Conservation (phyloP, 2,797 vertebrate genomes). For the Notolepis coatsorum region DNA sequence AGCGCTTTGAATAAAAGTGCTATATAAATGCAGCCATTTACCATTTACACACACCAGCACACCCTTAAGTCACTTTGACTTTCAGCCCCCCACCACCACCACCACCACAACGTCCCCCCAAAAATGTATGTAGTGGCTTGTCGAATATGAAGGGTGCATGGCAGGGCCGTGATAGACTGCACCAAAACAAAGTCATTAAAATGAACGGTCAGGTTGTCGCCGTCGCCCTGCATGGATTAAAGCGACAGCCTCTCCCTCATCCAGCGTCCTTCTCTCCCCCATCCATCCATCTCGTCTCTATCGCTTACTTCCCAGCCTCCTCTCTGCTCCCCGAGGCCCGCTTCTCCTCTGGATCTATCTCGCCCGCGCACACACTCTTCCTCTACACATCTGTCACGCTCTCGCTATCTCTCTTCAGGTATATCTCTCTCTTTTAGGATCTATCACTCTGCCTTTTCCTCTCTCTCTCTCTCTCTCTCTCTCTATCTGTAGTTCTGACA, state of each 20-base stretch:
- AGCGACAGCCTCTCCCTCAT: constrained; percentile 48
- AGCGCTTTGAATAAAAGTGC: too few relatives aligned
- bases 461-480: constrained; percentile 10
- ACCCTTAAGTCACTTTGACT: not conserved
- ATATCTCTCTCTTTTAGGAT: too few relatives aligned
- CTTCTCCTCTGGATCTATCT: not conserved
- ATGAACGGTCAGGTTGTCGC: constrained; percentile 64
- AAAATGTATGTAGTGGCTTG: constrained; percentile 42
- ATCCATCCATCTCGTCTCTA: not conserved
- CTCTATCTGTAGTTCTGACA: constrained; percentile 47
- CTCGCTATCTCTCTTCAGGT: constrained; percentile 15
- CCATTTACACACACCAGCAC: too few relatives aligned
- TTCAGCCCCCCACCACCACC: not conserved
- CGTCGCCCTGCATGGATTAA: constrained; percentile 56
- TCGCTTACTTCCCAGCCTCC: not conserved
- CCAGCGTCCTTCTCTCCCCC: not conserved
- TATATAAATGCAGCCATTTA: too few relatives aligned
- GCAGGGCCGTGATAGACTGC: constrained; percentile 47
- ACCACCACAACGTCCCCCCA: too few relatives aligned
- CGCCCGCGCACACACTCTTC: not conserved
- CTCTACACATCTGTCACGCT: constrained; percentile 23
- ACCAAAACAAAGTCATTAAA: constrained; percentile 66
- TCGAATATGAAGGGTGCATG: constrained; percentile 61
- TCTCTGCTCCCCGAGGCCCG: constrained; percentile 20
- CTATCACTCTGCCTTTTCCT: constrained; percentile 15